Conservation (phyloP, 1,140 invertebrate species). For the Penaeus japonicus region DNA sequence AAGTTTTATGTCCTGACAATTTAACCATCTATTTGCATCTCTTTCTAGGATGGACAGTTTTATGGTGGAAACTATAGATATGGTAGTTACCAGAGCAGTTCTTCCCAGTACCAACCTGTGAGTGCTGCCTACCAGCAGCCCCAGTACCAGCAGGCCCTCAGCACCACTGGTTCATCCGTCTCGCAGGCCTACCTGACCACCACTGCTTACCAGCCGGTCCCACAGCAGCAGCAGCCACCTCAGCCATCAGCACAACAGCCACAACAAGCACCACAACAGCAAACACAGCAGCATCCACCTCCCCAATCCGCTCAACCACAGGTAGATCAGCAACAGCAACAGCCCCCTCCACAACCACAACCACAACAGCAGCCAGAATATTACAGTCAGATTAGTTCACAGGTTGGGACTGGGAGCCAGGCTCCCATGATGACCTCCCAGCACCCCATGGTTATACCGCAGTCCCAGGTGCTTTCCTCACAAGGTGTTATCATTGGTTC, state of each 20-base stretch:
- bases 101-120: constrained; percentile 39
- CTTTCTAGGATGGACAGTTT: constrained; percentile 41
- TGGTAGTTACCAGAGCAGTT: constrained; percentile 19
- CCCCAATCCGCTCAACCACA: constrained; percentile 61
- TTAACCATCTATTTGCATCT: background rate
- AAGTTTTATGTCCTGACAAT: background rate
- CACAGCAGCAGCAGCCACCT: constrained; percentile 40
- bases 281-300: background rate
- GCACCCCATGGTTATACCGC: constrained; percentile 14
- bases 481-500: constrained; percentile 35
- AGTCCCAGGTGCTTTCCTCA: constrained; percentile 32
- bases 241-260: constrained; percentile 3
- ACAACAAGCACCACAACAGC: background rate
- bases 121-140: constrained; percentile 28
- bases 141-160: constrained; percentile 38
- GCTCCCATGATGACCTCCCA: constrained; percentile 15
- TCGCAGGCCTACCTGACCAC: constrained; percentile 49
- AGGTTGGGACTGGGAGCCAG: constrained; percentile 30
- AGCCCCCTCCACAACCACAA: constrained; percentile 57
- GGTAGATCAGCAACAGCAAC: constrained; percentile 61
- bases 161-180: constrained; percentile 11
- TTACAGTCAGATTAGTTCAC: constrained; percentile 41
- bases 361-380: constrained; percentile 52
- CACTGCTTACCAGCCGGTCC: constrained; percentile 43
- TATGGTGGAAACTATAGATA: constrained; percentile 29